Evolutionary conservation across 2,113 vertebrate species (phyloP), one percentile per base, ranked within the genome.

Genomic region (Prolemur simus): DNA sequence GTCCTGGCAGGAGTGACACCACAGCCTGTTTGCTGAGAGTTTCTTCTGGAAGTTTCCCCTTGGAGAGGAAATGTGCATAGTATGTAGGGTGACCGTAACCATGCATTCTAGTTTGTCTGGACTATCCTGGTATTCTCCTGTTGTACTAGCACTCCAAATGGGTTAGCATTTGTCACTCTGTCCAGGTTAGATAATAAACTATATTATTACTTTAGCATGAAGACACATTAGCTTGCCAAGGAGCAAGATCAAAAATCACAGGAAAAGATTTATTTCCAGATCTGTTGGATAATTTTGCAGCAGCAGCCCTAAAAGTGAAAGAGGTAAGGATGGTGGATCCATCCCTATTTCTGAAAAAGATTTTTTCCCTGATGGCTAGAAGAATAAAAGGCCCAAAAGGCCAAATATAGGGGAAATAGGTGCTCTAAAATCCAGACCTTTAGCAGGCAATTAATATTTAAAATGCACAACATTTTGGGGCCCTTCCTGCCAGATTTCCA

Each of bases 101-200:
- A 4, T 69, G 14, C 5, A n/a, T 58, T 63, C n/a, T 86, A 49
- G 29, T 73, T 88, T 88, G 42, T 71, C 60, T 84, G 34, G 17
- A 80, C 39, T 68, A 6, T 60, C 18, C 20, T 37, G 17, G 20
- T n/a, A 52, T 66, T 68, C 52, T 86, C 21, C 42, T 66, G 32
- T 68, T 45, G 13, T n/a, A 76, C 52, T 68, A n/a, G 85, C 39
- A 60, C 37, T 85, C 49, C 49, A 45, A 83, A 73, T 47, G 23
- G 29, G 15, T 74, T 63, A 92, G 49, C 34, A 74, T 66, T 81
- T 86, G 69, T 66, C 77, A 54, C 9, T 85, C 14, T 88, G 39
- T 60, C 66, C 63, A 85, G 52, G 74, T 85, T 92, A 78, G 29
- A 56, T 84, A 34, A 87, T 87, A 97, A 88, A 89, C 42, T 60